These are phyloP conservation scores for Hydrophis major DNA, from an alignment of 2,797 vertebrate species.

Conservation along the genomic window DNA sequence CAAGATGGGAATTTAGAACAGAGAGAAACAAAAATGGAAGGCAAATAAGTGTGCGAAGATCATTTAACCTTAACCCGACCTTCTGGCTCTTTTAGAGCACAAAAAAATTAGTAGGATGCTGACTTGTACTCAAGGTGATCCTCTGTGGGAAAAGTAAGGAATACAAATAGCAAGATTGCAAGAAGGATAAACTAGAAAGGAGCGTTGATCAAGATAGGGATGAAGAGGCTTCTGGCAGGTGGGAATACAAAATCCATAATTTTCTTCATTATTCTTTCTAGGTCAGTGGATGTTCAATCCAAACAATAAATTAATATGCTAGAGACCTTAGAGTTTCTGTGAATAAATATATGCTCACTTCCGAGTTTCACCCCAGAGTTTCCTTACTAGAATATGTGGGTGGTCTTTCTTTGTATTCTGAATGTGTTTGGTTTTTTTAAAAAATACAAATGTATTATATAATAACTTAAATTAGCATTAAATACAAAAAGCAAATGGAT, in stretches of 20 bases:
- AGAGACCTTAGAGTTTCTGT: background rate
- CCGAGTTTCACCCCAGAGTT: conserved; percentile 14
- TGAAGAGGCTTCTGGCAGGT: conserved; percentile 19
- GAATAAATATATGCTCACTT: accelerated
- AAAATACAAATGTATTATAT: background rate
- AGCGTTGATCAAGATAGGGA: conserved; percentile 23
- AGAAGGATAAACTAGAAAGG: conserved; percentile 20
- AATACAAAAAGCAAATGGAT: background rate
- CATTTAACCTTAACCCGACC: conserved; percentile 14
- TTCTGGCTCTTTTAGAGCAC: background rate
- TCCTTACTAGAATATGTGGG: background rate
- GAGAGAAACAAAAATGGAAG: background rate
- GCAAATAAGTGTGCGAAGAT: background rate
- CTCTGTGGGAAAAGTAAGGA: background rate
- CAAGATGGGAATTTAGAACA: background rate
- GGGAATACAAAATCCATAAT: conserved; percentile 6
- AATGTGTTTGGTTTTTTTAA: background rate
- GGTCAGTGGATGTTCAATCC: conserved; percentile 3
- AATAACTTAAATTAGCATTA: background rate
- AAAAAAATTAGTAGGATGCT: conserved; percentile 17
- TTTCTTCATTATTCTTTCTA: conserved; percentile 23
- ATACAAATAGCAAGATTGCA: conserved; percentile 4
- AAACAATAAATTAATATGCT: background rate
- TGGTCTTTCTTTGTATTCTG: background rate
- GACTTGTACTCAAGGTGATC: conserved; percentile 13